Percentiles rank a stretch among this genome's conserved stretches.
Evolutionary conservation across 2,888 invertebrate genomes (phyloP).

Genomic region (Protophormia terraenovae): DNA sequence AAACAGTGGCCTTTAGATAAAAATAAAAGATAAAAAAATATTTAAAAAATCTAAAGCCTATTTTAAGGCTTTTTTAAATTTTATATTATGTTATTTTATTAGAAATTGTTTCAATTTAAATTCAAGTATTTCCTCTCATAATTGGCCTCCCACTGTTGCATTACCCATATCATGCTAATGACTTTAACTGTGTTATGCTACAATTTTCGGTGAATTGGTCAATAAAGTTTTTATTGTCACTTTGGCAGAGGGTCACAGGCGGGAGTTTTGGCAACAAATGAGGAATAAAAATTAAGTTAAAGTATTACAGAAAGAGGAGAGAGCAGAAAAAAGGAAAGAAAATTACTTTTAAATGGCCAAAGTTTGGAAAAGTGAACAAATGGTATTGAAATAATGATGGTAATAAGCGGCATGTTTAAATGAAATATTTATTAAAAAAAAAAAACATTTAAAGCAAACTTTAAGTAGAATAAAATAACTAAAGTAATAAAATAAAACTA

Average conservation of each 20-base stretch:
- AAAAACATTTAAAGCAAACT: not conserved
- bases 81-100: too few species aligned
- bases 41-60: too few species aligned
- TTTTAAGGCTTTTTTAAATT: too few species aligned
- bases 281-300: not conserved
- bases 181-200: slow-evolving; percentile 8
- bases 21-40: not conserved
- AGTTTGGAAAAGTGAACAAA: not conserved
- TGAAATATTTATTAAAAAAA: not conserved
- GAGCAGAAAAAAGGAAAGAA: not conserved
- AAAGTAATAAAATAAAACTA: too few species aligned
- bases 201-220: slow-evolving; percentile 36
- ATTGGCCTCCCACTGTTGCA: slow-evolving; percentile 21
- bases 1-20: not conserved
- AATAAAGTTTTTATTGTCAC: slow-evolving; percentile 50
- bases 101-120: too few species aligned
- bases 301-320: not conserved
- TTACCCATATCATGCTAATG: slow-evolving; percentile 34
- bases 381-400: not conserved
- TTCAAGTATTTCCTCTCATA: not conserved
- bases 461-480: not conserved
- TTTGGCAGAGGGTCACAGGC: not conserved
- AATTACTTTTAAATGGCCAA: slow-evolving; percentile 37
- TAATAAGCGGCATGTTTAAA: not conserved
- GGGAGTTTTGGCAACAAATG: not conserved